Percentiles rank a stretch among this genome's conserved stretches.
Evolutionary conservation across 2,797 vertebrate genomes (phyloP).

Genomic region (Coccyzus lansbergi): DNA sequence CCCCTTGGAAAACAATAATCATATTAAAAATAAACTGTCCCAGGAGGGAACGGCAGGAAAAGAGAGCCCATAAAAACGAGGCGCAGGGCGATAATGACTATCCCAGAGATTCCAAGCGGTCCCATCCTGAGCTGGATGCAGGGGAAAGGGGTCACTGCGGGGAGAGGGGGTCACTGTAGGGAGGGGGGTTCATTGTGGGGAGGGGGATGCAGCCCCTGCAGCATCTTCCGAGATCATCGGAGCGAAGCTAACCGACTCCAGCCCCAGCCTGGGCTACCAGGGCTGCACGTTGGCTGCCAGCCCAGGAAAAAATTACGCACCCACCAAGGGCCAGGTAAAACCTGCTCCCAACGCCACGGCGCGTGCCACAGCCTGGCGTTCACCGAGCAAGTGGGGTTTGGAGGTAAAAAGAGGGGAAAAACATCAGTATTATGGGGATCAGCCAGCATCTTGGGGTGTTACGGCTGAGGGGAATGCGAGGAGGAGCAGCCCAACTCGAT

Average conservation of each 20-base stretch:
- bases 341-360: not conserved
- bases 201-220: not conserved
- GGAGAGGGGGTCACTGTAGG: not conserved
- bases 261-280: not conserved
- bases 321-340: not conserved
- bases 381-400: accelerated
- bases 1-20: not conserved
- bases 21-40: not conserved
- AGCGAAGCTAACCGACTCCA: not conserved
- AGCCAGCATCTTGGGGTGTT: too few relatives aligned
- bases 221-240: not conserved
- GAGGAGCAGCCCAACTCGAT: accelerated
- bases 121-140: accelerated
- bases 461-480: not conserved
- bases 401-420: too few relatives aligned
- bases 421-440: too few relatives aligned
- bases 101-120: accelerated
- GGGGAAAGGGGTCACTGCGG: too few relatives aligned
- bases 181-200: too few relatives aligned
- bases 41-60: not conserved
- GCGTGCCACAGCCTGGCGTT: not conserved
- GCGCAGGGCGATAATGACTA: not conserved
- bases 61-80: not conserved
- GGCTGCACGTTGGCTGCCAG: not conserved
- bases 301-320: not conserved